Evolutionary conservation across 2,797 vertebrate genomes (phyloP).

Genomic region (Amphiprion clarkii): DNA sequence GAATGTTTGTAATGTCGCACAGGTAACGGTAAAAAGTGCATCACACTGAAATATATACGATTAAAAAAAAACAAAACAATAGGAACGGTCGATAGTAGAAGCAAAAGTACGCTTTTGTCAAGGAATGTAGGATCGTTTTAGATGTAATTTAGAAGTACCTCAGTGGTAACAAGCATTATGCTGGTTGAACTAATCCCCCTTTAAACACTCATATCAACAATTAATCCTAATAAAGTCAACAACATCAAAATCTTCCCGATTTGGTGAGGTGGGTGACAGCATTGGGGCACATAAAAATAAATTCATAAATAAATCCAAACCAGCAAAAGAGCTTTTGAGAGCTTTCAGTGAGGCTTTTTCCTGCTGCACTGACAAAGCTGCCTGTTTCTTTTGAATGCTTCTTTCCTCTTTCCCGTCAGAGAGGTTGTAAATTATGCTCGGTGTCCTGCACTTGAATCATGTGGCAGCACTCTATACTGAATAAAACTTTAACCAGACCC

Average conservation of each 20-base stretch:
- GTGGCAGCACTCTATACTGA: conserved; percentile 21
- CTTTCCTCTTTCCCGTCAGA: conserved; percentile 10
- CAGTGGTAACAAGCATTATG: no score
- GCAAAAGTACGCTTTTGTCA: no score
- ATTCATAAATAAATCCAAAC: not conserved
- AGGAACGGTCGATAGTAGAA: no score
- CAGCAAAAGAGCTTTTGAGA: not conserved
- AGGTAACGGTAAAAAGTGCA: not conserved
- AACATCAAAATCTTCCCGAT: no score
- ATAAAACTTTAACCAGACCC: conserved; percentile 45
- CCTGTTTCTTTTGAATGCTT: conserved; percentile 15
- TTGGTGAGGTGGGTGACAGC: not conserved
- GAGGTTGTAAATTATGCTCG: conserved; percentile 31
- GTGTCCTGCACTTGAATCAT: conserved; percentile 30
- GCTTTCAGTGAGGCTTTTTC: not conserved
- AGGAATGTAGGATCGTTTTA: no score
- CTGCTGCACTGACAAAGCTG: not conserved
- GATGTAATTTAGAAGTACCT: no score
- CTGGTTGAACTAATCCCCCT: no score
- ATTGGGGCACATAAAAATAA: not conserved
- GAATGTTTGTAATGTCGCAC: not conserved
- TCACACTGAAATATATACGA: no score
- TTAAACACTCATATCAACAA: no score
- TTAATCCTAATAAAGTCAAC: no score
- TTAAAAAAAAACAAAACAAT: not conserved